Evolutionary conservation across 37 sponge, comb jelly and placozoan species (phyloP).

Genomic region (Dysidea cf. avara): DNA sequence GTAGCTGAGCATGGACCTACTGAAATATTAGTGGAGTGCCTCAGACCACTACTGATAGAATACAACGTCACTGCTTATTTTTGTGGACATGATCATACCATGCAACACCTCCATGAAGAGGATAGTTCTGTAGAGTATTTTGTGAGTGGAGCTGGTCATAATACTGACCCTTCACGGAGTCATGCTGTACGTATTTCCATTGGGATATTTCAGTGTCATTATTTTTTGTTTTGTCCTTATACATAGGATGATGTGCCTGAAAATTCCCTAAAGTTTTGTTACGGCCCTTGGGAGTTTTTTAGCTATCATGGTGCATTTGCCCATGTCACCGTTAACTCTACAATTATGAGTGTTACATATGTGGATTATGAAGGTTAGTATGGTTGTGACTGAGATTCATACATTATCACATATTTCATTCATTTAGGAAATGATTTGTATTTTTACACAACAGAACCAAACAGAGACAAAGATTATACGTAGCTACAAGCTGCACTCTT

Average conservation of each 20-base stretch:
- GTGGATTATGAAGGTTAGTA: conserved; percentile 50
- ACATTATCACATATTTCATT: too few species aligned
- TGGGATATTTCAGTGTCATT: too few species aligned
- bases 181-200: conserved; percentile 71
- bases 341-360: conserved; percentile 49
- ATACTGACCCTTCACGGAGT: conserved; percentile 48
- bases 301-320: conserved; percentile 56
- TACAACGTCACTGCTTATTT: conserved; percentile 60
- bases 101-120: conserved; percentile 79
- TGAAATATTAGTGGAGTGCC: conserved; percentile 24
- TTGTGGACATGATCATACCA: conserved; percentile 83
- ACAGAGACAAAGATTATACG: too few species aligned
- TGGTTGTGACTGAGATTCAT: too few species aligned
- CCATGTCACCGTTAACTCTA: conserved; percentile 32
- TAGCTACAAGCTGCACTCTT: too few species aligned
- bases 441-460: too few species aligned
- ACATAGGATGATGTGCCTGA: conserved; percentile 59
- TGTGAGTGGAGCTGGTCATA: conserved; percentile 85
- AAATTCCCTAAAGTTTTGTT: conserved; percentile 62
- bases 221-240: too few species aligned
- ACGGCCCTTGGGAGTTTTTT: conserved; percentile 29
- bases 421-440: too few species aligned
- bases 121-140: conserved; percentile 66
- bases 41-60: conserved; percentile 40
- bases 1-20: conserved; percentile 62